Evolutionary conservation across 2,797 vertebrate species (phyloP).

Genomic region (Rhynchonycteris naso): DNA sequence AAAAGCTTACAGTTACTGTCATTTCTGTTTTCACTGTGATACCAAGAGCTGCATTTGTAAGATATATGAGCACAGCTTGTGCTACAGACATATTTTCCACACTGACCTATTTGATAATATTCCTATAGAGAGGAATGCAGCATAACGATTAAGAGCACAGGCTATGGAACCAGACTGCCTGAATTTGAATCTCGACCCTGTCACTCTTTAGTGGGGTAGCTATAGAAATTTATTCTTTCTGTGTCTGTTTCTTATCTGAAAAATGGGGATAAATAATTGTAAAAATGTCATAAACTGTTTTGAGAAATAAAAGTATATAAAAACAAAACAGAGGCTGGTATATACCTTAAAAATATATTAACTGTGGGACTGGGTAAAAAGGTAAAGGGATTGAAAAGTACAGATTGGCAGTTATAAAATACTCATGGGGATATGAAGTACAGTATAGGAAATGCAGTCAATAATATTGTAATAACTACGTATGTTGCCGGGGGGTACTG

Average conservation of each 20-base stretch:
- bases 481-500: neutral
- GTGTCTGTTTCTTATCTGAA: conserved; percentile 21
- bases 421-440: neutral
- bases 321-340: neutral
- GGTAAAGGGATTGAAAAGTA: neutral
- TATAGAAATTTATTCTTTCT: neutral
- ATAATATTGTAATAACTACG: neutral
- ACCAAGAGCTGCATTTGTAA: neutral
- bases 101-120: neutral
- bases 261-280: conserved; percentile 4
- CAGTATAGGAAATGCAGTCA: neutral
- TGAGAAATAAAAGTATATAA: neutral
- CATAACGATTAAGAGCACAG: neutral
- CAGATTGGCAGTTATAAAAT: neutral
- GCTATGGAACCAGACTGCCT: neutral
- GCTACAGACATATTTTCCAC: neutral
- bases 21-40: neutral
- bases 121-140: neutral
- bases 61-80: neutral
- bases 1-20: neutral
- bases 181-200: neutral
- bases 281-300: neutral
- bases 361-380: neutral
- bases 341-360: neutral
- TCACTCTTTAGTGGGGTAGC: neutral